Evolutionary conservation across 2,888 invertebrate genomes (phyloP).

Genomic region (Corbicula japonica): DNA sequence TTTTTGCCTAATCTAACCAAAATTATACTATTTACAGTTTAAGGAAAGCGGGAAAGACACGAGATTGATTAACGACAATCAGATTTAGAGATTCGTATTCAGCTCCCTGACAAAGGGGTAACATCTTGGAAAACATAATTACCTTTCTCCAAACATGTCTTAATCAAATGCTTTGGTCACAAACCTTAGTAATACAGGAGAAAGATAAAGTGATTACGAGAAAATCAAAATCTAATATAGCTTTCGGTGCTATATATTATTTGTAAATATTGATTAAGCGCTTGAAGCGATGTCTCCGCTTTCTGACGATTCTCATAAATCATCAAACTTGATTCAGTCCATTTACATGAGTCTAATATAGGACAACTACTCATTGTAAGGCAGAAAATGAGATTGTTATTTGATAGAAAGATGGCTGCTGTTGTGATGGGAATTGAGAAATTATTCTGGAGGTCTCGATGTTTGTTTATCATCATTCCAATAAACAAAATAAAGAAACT

Average conservation of each 20-base stretch:
- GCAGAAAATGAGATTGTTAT: slow-evolving; percentile 25
- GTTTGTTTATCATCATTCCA: too few species aligned
- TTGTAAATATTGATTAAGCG: slow-evolving; percentile 60
- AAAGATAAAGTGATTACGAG: slow-evolving; percentile 41
- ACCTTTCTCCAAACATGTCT: slow-evolving; percentile 32
- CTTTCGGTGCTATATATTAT: slow-evolving; percentile 58
- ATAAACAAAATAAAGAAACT: too few species aligned
- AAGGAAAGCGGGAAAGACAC: too few species aligned
- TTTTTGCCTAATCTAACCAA: too few species aligned
- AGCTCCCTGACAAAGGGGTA: too few species aligned
- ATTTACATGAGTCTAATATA: slow-evolving; percentile 44
- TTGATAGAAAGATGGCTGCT: slow-evolving; percentile 29
- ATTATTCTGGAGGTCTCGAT: too few species aligned
- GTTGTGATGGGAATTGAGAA: too few species aligned
- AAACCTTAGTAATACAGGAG: slow-evolving; percentile 17
- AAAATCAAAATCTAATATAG: slow-evolving; percentile 61
- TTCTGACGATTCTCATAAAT: slow-evolving; percentile 47
- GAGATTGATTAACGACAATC: too few species aligned
- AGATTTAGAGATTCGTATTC: too few species aligned
- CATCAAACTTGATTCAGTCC: slow-evolving; percentile 32
- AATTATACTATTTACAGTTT: too few species aligned
- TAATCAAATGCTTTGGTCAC: slow-evolving; percentile 22
- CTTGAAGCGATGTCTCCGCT: slow-evolving; percentile 50
- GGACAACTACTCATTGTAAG: slow-evolving; percentile 39
- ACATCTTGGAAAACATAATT: slow-evolving; percentile 34